A percentile compares a stretch with the other conserved stretches of the same genome.
Conservation (phyloP, 2,797 vertebrate genomes). For the Otolemur crassicaudatus region DNA sequence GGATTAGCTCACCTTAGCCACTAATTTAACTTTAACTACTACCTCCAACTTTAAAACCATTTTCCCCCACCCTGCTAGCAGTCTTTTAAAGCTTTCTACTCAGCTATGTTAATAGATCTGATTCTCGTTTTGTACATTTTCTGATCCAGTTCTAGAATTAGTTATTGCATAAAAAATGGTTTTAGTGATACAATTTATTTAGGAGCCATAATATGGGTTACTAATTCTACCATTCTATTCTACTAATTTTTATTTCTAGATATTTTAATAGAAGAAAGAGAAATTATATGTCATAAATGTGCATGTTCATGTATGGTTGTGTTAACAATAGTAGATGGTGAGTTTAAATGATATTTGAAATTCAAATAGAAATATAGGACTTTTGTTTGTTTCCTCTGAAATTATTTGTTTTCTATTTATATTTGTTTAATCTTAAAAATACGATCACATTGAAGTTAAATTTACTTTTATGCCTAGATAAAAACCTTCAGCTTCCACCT, state of each 20-base stretch:
- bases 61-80: neutral
- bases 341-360: neutral
- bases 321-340: neutral
- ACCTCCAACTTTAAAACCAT: neutral
- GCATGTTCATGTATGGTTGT: neutral
- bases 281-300: neutral
- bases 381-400: neutral
- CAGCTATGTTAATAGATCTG: neutral
- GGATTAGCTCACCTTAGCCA: neutral
- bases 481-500: neutral
- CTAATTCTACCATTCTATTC: neutral
- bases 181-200: neutral
- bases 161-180: neutral
- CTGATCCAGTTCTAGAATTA: neutral
- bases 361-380: neutral
- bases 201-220: neutral
- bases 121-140: neutral
- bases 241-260: neutral
- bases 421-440: neutral
- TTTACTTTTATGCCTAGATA: neutral
- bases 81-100: neutral
- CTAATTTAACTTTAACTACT: neutral
- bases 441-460: constrained; percentile 50
- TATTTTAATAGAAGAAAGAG: neutral
- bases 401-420: neutral